Conservation (phyloP, 2,797 vertebrate genomes). For the Phoxinus dragarum region DNA sequence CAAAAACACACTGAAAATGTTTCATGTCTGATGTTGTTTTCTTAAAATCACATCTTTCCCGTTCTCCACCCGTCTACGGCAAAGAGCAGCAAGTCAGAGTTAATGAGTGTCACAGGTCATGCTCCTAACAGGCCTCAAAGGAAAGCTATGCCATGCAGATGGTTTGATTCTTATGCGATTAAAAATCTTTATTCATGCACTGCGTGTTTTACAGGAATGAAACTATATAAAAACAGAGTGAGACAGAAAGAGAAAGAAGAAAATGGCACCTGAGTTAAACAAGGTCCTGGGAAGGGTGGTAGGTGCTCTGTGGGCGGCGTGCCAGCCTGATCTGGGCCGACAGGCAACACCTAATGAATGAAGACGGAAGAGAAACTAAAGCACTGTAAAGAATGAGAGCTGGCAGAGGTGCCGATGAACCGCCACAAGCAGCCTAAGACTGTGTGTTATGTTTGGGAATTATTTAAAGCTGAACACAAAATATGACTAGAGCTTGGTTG, state of each 20-base stretch:
- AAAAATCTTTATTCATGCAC: slow-evolving; percentile 39
- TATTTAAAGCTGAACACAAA: slow-evolving; percentile 9
- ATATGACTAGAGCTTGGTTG: not conserved
- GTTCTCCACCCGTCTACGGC: slow-evolving; percentile 70
- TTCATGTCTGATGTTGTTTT: not conserved
- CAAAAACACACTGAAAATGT: not conserved
- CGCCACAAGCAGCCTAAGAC: slow-evolving; percentile 35
- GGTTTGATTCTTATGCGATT: slow-evolving; percentile 45
- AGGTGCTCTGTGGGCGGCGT: slow-evolving; percentile 86
- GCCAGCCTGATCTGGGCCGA: slow-evolving; percentile 77
- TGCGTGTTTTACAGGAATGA: slow-evolving; percentile 64
- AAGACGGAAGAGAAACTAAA: slow-evolving; percentile 59
- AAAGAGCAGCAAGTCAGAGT: slow-evolving; percentile 55
- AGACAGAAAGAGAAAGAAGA: slow-evolving; percentile 47
- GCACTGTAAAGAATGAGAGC: slow-evolving; percentile 39
- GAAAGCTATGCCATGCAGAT: slow-evolving; percentile 48
- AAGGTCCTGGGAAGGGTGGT: slow-evolving; percentile 93
- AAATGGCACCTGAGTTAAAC: slow-evolving; percentile 92
- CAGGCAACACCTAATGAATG: slow-evolving; percentile 80
- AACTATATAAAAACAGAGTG: slow-evolving; percentile 58
- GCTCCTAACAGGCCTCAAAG: slow-evolving; percentile 43
- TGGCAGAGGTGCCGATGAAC: slow-evolving; percentile 35
- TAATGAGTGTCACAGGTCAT: slow-evolving; percentile 53
- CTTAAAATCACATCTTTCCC: not conserved
- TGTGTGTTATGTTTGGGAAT: not conserved